Conservation (phyloP, 2,797 vertebrate species). For the Notoglanidium macrostoma region DNA sequence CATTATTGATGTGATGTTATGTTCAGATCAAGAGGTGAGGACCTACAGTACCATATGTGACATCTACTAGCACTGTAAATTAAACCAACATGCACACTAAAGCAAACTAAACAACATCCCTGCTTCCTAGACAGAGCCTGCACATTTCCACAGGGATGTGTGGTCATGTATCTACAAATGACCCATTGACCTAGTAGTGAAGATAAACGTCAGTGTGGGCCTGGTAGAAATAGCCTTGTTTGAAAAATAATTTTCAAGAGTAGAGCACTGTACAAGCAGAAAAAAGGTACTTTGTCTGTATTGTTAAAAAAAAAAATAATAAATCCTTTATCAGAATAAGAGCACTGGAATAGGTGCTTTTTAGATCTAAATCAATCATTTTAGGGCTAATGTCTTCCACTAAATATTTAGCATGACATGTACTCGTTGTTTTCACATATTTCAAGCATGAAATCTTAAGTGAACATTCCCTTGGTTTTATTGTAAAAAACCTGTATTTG, state of each 20-base stretch:
- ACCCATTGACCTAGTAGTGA: slow-evolving; percentile 19
- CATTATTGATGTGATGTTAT: slow-evolving; percentile 49
- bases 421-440: background rate
- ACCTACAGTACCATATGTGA: slow-evolving; percentile 32
- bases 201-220: background rate
- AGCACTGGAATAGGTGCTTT: background rate
- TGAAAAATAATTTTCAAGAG: slow-evolving; percentile 2
- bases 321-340: background rate
- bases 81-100: slow-evolving; percentile 14
- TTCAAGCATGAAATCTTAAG: background rate
- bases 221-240: slow-evolving; percentile 20
- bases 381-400: background rate
- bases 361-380: background rate
- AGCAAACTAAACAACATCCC: background rate
- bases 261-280: slow-evolving; percentile 5
- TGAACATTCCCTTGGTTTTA: background rate
- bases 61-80: slow-evolving; percentile 39
- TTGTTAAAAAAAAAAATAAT: background rate
- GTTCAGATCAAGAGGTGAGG: slow-evolving; percentile 45
- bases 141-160: slow-evolving; percentile 13
- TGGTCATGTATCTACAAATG: slow-evolving; percentile 12
- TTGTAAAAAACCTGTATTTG: background rate
- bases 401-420: background rate
- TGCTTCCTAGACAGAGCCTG: background rate
- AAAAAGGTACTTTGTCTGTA: background rate